phyloP scores from a whole-genome alignment of 2,797 vertebrate genomes.

The Oreochromis mossambicus region DNA sequence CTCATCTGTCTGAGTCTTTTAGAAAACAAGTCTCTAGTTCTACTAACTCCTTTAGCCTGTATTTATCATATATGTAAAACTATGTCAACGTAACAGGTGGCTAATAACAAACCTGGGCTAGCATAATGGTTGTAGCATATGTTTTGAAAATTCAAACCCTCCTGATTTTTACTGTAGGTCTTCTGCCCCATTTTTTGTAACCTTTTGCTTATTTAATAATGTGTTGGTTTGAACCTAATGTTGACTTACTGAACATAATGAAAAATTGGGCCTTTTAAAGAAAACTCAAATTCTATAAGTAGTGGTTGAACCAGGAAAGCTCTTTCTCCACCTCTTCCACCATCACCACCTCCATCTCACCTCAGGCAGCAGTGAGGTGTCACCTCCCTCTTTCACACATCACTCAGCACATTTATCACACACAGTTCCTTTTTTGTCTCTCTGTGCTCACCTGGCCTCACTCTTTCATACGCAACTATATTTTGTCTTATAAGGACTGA shows the following conservation, averaged over 20 bases:
- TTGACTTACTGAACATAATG: background rate
- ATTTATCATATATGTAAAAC: background rate
- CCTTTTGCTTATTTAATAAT: background rate
- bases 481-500: background rate
- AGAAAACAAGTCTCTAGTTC: background rate
- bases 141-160: background rate
- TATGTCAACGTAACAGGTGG: background rate
- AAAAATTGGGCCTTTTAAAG: background rate
- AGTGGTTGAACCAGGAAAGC: background rate
- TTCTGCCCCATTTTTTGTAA: background rate
- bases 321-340: background rate
- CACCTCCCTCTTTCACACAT: background rate
- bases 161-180: background rate
- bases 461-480: background rate
- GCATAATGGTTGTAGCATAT: background rate
- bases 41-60: background rate
- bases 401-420: background rate
- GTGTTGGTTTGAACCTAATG: background rate
- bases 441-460: background rate
- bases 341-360: background rate
- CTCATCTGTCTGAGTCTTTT: background rate
- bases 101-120: background rate
- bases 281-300: background rate
- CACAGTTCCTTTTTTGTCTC: background rate
- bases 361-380: background rate